These are phyloP conservation scores for Umimayanthus chanpuru DNA, from an alignment of 92 coral and sea anemone species.

Conservation along the genomic window DNA sequence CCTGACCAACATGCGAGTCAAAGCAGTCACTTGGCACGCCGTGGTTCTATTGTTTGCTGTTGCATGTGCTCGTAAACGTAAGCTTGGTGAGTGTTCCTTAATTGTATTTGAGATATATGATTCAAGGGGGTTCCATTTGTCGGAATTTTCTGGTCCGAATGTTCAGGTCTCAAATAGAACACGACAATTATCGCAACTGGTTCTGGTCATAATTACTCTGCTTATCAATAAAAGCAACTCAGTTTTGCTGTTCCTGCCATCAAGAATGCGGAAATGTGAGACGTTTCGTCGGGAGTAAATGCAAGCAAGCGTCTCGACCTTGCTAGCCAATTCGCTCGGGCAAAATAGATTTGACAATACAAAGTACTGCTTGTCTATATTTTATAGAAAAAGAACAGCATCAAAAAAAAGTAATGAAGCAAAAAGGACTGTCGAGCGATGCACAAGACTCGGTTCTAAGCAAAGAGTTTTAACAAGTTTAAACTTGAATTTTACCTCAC, in stretches of 20 bases:
- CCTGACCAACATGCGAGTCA: not conserved
- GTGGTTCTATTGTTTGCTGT: not conserved
- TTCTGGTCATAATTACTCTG: not conserved
- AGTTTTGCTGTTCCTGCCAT: not conserved
- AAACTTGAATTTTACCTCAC: no score
- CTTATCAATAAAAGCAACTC: not conserved
- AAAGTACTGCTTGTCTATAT: no score
- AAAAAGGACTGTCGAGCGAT: no score
- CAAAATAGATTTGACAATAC: no score
- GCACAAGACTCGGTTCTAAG: not conserved
- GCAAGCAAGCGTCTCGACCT: not conserved
- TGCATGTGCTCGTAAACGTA: not conserved
- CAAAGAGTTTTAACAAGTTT: no score
- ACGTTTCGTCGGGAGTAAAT: not conserved
- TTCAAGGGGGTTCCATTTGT: no score
- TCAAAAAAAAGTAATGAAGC: no score
- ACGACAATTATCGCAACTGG: not conserved
- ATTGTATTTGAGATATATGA: no score
- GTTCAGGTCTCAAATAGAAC: not conserved
- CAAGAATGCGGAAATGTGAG: no score
- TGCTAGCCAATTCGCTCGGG: no score
- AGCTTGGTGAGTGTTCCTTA: not conserved
- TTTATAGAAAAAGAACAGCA: no score
- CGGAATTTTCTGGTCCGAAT: not conserved
- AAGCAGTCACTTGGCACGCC: not conserved